Conservation (phyloP, 2,888 invertebrate species). For the Cactoblastis cactorum region DNA sequence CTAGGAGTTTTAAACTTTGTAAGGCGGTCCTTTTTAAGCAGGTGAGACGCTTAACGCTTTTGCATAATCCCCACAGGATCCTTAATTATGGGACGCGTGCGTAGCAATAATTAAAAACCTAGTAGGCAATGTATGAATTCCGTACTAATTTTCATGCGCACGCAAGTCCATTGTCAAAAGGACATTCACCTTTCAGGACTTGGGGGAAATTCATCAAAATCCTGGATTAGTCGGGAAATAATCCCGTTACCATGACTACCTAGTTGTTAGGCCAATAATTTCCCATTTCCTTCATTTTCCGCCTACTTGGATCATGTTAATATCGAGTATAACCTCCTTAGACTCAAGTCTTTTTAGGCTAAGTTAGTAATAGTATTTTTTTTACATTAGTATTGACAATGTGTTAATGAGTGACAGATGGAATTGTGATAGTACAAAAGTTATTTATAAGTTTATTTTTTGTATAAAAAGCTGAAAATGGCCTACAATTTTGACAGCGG, state of each 20-base stretch:
- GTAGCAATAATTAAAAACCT: no score
- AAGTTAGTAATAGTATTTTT: slow-evolving; percentile 19
- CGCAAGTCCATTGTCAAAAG: slow-evolving; percentile 13
- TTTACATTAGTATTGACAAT: slow-evolving; percentile 17
- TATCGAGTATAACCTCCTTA: background rate
- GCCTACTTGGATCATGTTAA: slow-evolving; percentile 23
- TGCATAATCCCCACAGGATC: no score
- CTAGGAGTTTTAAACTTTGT: no score
- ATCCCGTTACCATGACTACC: slow-evolving; percentile 49
- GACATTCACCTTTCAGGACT: slow-evolving; percentile 20
- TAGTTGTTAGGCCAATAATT: slow-evolving; percentile 66
- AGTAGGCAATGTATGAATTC: background rate
- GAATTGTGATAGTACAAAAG: slow-evolving; percentile 34
- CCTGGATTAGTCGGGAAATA: slow-evolving; percentile 28
- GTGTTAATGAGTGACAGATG: slow-evolving; percentile 26
- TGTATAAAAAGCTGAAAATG: slow-evolving; percentile 39
- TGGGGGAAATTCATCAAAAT: slow-evolving; percentile 21
- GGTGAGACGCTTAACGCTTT: no score
- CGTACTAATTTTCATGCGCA: slow-evolving; percentile 22
- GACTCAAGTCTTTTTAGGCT: slow-evolving; percentile 8
- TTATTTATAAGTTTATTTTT: slow-evolving; percentile 24
- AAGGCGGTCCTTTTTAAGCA: no score
- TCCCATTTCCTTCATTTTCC: slow-evolving; percentile 54
- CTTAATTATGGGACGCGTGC: no score
- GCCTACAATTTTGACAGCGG: slow-evolving; percentile 69